These are phyloP conservation scores for Hedychridium roseum DNA, from an alignment of 2,888 invertebrate genomes.

Conservation along the genomic window DNA sequence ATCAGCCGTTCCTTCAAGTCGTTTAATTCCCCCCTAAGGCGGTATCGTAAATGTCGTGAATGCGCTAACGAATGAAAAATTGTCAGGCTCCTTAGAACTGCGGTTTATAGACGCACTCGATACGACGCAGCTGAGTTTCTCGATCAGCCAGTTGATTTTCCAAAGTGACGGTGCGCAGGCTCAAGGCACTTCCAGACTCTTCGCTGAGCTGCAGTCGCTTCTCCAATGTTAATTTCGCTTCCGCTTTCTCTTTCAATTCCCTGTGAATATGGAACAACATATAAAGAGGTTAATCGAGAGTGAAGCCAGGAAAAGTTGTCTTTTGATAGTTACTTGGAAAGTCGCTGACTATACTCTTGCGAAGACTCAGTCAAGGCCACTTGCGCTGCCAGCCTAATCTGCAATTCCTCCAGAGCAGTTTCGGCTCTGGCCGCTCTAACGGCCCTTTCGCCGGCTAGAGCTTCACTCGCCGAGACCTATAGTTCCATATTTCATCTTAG, in stretches of 20 bases:
- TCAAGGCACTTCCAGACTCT: constrained; percentile 37
- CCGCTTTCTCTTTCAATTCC: constrained; percentile 38
- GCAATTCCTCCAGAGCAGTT: constrained; percentile 38
- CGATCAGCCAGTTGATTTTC: constrained; percentile 47
- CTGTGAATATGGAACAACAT: constrained; percentile 20
- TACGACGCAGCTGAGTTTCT: constrained; percentile 44
- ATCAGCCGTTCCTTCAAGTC: constrained; percentile 48
- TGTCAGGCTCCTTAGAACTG: constrained; percentile 41
- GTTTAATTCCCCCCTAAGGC: constrained; percentile 40
- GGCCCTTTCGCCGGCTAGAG: constrained; percentile 36
- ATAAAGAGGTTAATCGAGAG: background rate
- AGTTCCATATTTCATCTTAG: too few relatives aligned
- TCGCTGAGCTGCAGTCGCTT: constrained; percentile 40
- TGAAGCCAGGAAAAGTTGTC: background rate
- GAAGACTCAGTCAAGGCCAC: constrained; percentile 37
- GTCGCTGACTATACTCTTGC: constrained; percentile 43
- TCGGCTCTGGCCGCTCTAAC: constrained; percentile 43
- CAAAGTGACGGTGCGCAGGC: constrained; percentile 34
- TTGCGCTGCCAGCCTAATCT: constrained; percentile 42
- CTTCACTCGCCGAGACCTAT: constrained; percentile 44
- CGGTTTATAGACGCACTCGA: constrained; percentile 47
- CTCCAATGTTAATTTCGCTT: constrained; percentile 41
- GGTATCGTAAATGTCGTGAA: too few relatives aligned
- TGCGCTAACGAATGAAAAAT: too few relatives aligned
- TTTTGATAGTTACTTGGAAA: constrained; percentile 33